Percentiles rank a stretch among this genome's conserved stretches.
Conservation (phyloP, 2,113 vertebrate species). For the Triplophysa dalaica region DNA sequence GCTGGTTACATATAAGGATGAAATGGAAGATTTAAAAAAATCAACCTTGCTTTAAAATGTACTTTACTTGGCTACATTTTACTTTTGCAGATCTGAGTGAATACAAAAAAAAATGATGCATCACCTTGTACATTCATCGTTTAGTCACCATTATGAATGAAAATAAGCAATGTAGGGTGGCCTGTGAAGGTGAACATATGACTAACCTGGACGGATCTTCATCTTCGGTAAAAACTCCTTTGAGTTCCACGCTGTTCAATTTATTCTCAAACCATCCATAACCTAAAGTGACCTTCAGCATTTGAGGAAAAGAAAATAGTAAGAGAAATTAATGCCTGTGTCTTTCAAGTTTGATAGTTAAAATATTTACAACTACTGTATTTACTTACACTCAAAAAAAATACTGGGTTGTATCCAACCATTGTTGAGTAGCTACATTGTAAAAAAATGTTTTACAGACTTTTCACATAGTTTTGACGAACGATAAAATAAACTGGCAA, state of each 20-base stretch:
- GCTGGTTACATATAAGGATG: neutral
- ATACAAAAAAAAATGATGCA: neutral
- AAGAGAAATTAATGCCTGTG: neutral
- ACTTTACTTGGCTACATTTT: neutral
- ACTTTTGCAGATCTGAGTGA: neutral
- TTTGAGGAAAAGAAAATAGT: neutral
- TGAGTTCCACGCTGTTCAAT: constrained; percentile 83
- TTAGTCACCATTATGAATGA: neutral
- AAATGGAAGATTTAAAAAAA: neutral
- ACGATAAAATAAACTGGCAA: too few relatives aligned
- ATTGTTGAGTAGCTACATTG: too few relatives aligned
- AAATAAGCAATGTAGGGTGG: neutral
- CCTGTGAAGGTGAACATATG: neutral
- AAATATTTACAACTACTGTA: too few relatives aligned
- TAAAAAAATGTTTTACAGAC: too few relatives aligned
- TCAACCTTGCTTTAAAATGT: neutral
- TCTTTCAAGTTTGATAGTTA: too few relatives aligned
- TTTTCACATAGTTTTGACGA: too few relatives aligned
- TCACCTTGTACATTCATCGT: neutral
- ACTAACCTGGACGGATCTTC: constrained; percentile 85
- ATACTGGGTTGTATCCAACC: too few relatives aligned
- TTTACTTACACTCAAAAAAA: too few relatives aligned
- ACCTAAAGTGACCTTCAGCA: constrained; percentile 85
- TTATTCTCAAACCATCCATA: constrained; percentile 89
- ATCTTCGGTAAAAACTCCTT: constrained; percentile 77